Conservation (phyloP, 2,797 vertebrate genomes). For the Cyclopterus lumpus region DNA sequence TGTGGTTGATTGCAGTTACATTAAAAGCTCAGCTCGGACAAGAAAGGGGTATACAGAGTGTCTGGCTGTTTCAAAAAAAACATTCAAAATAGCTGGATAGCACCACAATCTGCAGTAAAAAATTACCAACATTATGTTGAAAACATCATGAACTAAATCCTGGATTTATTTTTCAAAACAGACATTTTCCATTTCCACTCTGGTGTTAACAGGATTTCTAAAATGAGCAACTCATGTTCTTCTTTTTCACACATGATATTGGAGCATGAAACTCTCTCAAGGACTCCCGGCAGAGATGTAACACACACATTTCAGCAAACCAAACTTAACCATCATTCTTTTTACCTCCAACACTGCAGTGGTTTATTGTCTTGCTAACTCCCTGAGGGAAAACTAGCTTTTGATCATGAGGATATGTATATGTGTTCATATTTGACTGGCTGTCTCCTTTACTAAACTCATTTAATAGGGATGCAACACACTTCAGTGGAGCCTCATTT, state of each 20-base stretch:
- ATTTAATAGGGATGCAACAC: not conserved
- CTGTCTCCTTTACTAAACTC: constrained; percentile 12
- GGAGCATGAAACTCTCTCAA: constrained; percentile 72
- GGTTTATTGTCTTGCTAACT: constrained; percentile 32
- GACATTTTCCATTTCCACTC: constrained; percentile 79
- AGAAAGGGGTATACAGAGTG: constrained; percentile 62
- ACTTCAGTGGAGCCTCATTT: constrained; percentile 22
- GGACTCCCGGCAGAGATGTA: constrained; percentile 59
- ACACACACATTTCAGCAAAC: constrained; percentile 44
- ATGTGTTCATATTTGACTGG: constrained; percentile 19
- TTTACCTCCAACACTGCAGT: constrained; percentile 29
- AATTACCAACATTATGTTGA: constrained; percentile 76
- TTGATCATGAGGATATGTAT: constrained; percentile 30
- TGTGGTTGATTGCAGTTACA: constrained; percentile 86
- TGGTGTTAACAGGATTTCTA: constrained; percentile 69
- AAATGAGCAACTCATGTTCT: constrained; percentile 69
- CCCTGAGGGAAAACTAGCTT: constrained; percentile 16
- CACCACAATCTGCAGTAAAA: constrained; percentile 68
- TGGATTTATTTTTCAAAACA: constrained; percentile 75
- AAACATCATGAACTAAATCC: constrained; percentile 76
- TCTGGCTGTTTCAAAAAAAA: constrained; percentile 69
- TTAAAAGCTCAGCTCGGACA: constrained; percentile 81
- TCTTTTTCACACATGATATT: constrained; percentile 75
- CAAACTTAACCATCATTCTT: constrained; percentile 41
- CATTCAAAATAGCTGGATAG: constrained; percentile 64